Conservation (phyloP, 2,888 invertebrate genomes). For the Tiliacea aurago region DNA sequence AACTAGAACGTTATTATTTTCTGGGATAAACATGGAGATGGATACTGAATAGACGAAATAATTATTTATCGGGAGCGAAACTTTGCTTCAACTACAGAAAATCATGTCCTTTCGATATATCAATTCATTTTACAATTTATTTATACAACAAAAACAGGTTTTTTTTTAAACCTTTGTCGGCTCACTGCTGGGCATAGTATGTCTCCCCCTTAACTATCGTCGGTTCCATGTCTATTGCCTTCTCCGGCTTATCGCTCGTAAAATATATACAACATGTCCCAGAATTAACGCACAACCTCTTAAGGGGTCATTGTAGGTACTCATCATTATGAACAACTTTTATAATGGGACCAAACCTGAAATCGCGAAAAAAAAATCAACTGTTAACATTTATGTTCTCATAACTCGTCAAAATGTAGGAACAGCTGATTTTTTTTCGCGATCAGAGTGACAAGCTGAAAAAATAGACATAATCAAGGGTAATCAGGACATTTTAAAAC, state of each 20-base stretch:
- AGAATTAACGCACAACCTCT: too few species aligned
- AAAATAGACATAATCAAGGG: too few species aligned
- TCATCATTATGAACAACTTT: too few species aligned
- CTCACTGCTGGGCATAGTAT: not conserved
- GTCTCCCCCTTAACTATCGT: not conserved
- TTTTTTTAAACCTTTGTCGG: not conserved
- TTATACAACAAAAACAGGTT: not conserved
- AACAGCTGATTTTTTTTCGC: too few species aligned
- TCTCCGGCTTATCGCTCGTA: not conserved
- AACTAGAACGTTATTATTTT: constrained; percentile 47
- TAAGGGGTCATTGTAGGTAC: too few species aligned
- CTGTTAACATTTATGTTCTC: too few species aligned
- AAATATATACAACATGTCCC: not conserved
- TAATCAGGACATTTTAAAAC: too few species aligned
- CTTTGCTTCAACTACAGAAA: not conserved
- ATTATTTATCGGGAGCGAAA: not conserved
- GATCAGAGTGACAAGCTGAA: too few species aligned
- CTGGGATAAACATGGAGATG: not conserved
- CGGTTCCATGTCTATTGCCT: not conserved
- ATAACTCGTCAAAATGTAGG: too few species aligned
- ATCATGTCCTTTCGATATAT: not conserved
- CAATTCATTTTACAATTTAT: not conserved
- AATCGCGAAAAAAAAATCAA: too few species aligned
- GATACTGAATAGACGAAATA: not conserved
- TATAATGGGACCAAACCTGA: too few species aligned